Evolutionary conservation across 2,113 vertebrate species (phyloP), one percentile per base, ranked within the genome.

Genomic region (Martes martes): DNA sequence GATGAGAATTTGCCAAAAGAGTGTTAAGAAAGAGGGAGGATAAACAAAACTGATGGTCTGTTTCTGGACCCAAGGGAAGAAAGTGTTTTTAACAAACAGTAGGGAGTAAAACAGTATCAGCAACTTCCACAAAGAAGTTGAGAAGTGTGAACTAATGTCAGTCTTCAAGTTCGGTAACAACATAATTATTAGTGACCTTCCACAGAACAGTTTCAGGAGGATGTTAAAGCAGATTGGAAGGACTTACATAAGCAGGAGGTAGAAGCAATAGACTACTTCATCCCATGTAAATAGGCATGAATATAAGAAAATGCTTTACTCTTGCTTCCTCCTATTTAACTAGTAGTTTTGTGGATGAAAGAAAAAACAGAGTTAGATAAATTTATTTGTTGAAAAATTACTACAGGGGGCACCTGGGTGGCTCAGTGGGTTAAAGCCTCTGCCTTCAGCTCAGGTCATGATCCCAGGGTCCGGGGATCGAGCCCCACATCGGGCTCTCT

Each of bases 361-460:
- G 11, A 42, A 21, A 81, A 93, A 82, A 13, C 23, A 24, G 7
- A 84, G 18, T 65, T 91, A 89, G 50, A 83, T 81, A 74, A 79
- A 36, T 2, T 79, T 83, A 52, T 16, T 16, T 89, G 73, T 67
- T 93, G 31, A 97, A 96, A 97, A 93, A 89, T 95, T 81, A 33
- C 71, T 59, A 13, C 2, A 94, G 57, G 28, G n/a, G n/a, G n/a
- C n/a, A n/a, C n/a, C n/a, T n/a, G n/a, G n/a, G n/a, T n/a, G n/a
- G n/a, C n/a, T n/a, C n/a, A n/a, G n/a, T n/a, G n/a, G n/a, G n/a
- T n/a, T n/a, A n/a, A n/a, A n/a, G n/a, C n/a, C n/a, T n/a, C n/a
- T n/a, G n/a, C n/a, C n/a, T n/a, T n/a, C n/a, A n/a, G n/a, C n/a
- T n/a, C n/a, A n/a, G n/a, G n/a, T n/a, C n/a, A n/a, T n/a, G n/a